phyloP scores from a whole-genome alignment of 2,113 vertebrate genomes.

The Oenanthe melanoleuca region DNA sequence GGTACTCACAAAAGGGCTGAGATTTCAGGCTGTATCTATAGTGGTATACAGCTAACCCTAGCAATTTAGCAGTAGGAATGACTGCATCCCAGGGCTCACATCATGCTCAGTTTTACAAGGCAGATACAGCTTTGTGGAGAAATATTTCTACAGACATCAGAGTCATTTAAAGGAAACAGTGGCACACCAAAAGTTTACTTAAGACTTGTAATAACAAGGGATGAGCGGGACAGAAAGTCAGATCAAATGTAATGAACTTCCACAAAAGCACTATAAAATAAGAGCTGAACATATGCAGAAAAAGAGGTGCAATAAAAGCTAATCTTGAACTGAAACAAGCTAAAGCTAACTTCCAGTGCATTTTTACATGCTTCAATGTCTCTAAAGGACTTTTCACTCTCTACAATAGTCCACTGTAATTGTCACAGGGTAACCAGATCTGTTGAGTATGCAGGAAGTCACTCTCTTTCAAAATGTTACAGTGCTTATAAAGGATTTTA shows the following conservation, averaged over 20 bases:
- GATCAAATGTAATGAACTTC: not conserved
- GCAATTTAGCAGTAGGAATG: not conserved
- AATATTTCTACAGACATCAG: not conserved
- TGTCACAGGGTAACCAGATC: constrained; percentile 68
- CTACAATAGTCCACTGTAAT: constrained; percentile 61
- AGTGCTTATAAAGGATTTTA: constrained; percentile 69
- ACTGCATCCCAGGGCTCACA: not conserved
- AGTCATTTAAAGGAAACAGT: not conserved
- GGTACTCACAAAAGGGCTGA: not conserved
- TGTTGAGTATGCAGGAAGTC: constrained; percentile 50
- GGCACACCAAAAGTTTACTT: not conserved
- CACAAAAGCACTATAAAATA: not conserved
- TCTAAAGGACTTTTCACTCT: constrained; percentile 45
- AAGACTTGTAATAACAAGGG: not conserved
- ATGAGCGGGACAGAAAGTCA: not conserved
- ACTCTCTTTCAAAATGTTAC: constrained; percentile 60
- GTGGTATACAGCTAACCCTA: not conserved
- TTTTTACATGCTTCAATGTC: not conserved
- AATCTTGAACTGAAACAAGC: constrained; percentile 27
- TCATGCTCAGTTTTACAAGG: not conserved
- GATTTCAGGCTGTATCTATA: not conserved
- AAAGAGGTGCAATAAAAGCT: not conserved
- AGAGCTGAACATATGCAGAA: not conserved
- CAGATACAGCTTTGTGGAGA: not conserved
- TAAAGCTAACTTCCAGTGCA: not conserved